Evolutionary conservation across 2,113 vertebrate genomes (phyloP), one percentile per base, ranked within the genome.

Genomic region (Murina feae): DNA sequence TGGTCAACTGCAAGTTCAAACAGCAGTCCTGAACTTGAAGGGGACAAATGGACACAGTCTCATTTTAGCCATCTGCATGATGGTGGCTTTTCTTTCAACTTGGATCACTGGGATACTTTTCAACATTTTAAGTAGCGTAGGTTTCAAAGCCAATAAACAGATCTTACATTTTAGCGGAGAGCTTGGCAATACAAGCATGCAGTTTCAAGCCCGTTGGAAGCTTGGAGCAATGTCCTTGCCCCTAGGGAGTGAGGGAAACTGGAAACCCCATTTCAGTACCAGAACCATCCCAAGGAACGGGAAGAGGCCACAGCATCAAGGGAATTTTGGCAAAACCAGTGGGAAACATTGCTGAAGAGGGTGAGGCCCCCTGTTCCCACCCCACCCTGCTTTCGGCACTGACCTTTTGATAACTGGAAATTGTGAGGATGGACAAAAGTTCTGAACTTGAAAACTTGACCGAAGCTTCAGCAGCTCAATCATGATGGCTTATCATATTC

Each of bases 111-210:
- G 63, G 49, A 21, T 42, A 44, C 30, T 86, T 95, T 92, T 95
- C 58, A 82, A 90, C 69, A 55, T 14, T 6, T 49, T 60, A 60
- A 58, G 53, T 30, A 47, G 66, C 37, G 2, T 25, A 20, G 74
- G 53, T 94, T 85, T 93, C 75, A 82, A 63, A 72, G 80, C 72
- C n/a, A 75, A 49, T 78, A 66, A 90, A 71, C 72, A 10, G 20
- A 28, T 58, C 63, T 60, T 42, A 16, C 35, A 6, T 89, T 42
- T 78, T 76, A 35, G 32, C 9, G 6, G 20, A 71, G 66, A 74
- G 39, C 37, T 49, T 13, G 23, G 4, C 39, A 12, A 21, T 4
- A 9, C 28, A 9, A n/a, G 49, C 3, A 1, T 3, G 69, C 28
- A 9, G 39, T n/a, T 51, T 72, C 11, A 21, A 75, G 44, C 42